Percentiles rank a stretch among this genome's conserved stretches.
phyloP scores from a whole-genome alignment of 2,113 vertebrate species.

The Neolamprologus variostigma region DNA sequence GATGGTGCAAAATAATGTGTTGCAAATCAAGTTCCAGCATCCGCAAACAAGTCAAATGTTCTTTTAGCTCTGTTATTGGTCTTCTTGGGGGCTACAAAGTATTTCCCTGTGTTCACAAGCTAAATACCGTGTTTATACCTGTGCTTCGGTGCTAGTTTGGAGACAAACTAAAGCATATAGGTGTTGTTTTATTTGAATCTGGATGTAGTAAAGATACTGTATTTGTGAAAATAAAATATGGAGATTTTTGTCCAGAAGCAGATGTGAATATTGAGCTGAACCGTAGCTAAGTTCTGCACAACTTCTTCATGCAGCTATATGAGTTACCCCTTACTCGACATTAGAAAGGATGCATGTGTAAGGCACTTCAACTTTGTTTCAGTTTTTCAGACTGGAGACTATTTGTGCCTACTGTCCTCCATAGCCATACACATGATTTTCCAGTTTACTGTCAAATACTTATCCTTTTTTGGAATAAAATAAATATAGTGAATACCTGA shows the following conservation, averaged over 20 bases:
- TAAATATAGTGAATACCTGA: neutral
- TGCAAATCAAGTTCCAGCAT: neutral
- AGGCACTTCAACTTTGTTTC: neutral
- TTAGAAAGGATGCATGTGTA: neutral
- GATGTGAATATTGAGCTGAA: rapidly evolving
- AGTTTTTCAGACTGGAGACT: neutral
- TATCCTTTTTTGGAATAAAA: neutral
- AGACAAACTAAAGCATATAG: neutral
- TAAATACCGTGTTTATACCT: rapidly evolving
- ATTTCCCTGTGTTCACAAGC: neutral
- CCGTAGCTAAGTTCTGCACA: neutral
- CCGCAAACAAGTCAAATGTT: neutral
- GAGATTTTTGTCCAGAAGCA: neutral
- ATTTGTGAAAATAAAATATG: neutral
- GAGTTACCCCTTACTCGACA: too few species aligned
- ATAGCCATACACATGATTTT: neutral
- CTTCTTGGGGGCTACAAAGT: neutral
- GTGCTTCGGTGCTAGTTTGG: neutral
- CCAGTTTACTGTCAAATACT: neutral
- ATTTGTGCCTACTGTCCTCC: neutral
- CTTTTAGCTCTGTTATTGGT: neutral
- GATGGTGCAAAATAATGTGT: neutral
- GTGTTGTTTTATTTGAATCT: neutral
- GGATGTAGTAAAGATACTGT: neutral
- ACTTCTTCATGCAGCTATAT: neutral